phyloP scores from a whole-genome alignment of 2,797 vertebrate species.

The Xiphorhynchus erythropygius region DNA sequence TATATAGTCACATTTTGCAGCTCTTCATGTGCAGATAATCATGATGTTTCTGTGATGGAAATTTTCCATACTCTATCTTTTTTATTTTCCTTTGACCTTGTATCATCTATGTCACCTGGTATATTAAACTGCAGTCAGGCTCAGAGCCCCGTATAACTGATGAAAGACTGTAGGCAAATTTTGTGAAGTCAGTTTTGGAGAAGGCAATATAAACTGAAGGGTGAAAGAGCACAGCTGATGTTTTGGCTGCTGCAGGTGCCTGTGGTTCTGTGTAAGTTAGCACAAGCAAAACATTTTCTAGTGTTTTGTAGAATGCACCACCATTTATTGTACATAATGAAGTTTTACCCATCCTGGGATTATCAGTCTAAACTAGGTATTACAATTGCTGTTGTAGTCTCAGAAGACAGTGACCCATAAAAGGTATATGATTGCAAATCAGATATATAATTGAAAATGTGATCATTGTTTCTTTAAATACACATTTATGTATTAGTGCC shows the following conservation, averaged over 20 bases:
- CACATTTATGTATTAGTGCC: neutral
- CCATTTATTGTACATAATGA: neutral
- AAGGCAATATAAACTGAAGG: neutral
- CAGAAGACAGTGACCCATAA: conserved; percentile 1
- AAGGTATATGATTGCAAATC: neutral
- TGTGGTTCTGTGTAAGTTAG: neutral
- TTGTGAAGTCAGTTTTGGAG: neutral
- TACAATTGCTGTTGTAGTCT: neutral
- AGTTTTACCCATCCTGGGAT: neutral
- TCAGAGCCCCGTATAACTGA: neutral
- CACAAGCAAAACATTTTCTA: neutral
- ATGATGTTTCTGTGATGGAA: neutral
- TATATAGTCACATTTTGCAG: neutral
- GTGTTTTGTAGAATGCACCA: neutral
- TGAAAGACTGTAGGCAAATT: neutral
- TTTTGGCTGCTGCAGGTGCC: neutral
- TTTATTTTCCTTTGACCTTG: neutral
- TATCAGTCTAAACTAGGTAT: neutral
- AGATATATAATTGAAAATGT: neutral
- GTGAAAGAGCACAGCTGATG: neutral
- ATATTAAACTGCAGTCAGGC: neutral
- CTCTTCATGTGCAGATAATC: neutral
- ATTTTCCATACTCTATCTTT: neutral
- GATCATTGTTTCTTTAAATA: neutral
- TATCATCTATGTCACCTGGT: neutral